Percentiles rank a stretch among this genome's conserved stretches.
Conservation (phyloP, 2,888 invertebrate genomes). For the Nemapogon koenigi region DNA sequence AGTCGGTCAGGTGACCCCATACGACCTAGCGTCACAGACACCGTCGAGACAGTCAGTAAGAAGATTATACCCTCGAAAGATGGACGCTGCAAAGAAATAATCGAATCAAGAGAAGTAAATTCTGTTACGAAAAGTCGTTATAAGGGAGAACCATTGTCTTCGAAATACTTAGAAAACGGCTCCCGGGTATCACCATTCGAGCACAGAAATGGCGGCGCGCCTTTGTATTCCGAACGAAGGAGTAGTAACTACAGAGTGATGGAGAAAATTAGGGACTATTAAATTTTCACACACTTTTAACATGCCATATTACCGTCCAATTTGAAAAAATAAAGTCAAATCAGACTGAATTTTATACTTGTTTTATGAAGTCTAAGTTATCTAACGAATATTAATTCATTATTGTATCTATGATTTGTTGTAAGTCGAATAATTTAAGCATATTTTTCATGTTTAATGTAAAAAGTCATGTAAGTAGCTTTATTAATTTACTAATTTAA, state of each 20-base stretch:
- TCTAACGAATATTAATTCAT: slow-evolving; percentile 31
- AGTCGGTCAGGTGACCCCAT: slow-evolving; percentile 71
- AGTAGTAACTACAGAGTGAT: slow-evolving; percentile 53
- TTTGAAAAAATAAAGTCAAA: slow-evolving; percentile 37
- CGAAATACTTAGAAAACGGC: slow-evolving; percentile 65
- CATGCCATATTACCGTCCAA: slow-evolving; percentile 38
- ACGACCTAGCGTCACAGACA: slow-evolving; percentile 73
- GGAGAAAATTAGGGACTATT: slow-evolving; percentile 58
- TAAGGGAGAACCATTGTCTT: slow-evolving; percentile 49
- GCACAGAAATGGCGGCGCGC: slow-evolving; percentile 35
- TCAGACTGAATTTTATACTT: slow-evolving; percentile 45
- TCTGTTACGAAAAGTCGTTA: slow-evolving; percentile 72
- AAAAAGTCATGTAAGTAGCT: slow-evolving; percentile 60
- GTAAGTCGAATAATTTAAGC: slow-evolving; percentile 36
- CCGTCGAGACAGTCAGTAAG: slow-evolving; percentile 72
- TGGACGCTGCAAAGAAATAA: slow-evolving; percentile 70
- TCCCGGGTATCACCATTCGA: slow-evolving; percentile 42
- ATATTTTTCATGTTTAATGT: slow-evolving; percentile 38
- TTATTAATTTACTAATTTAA: slow-evolving; percentile 36
- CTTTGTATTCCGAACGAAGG: slow-evolving; percentile 43
- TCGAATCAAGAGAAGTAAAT: slow-evolving; percentile 74
- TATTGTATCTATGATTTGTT: slow-evolving; percentile 32
- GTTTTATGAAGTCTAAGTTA: slow-evolving; percentile 34
- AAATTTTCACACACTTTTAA: slow-evolving; percentile 19
- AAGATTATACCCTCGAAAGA: slow-evolving; percentile 71